Conservation (phyloP, 2,888 invertebrate genomes). For the Diaperis boleti region DNA sequence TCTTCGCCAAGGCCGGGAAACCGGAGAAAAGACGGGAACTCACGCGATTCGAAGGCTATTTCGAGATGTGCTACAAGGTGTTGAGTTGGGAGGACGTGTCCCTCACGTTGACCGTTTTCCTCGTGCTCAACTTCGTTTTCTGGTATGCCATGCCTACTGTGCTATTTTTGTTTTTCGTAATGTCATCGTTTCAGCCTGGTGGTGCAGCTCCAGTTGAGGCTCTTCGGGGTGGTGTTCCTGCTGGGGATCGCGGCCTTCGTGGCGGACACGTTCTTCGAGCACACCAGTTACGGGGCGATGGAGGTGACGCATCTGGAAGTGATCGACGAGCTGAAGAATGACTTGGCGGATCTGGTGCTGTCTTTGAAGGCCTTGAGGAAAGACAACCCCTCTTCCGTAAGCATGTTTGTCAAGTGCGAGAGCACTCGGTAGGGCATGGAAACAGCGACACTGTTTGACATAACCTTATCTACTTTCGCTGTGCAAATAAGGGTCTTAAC, state of each 20-base stretch:
- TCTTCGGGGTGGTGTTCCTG: constrained; percentile 65
- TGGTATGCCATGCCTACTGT: constrained; percentile 56
- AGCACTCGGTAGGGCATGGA: too few species aligned
- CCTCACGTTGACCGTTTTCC: constrained; percentile 59
- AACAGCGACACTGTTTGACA: too few species aligned
- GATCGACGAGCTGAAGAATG: constrained; percentile 49
- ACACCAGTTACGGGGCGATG: constrained; percentile 43
- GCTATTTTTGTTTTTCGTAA: constrained; percentile 38
- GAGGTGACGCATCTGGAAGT: constrained; percentile 49
- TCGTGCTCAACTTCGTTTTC: constrained; percentile 62
- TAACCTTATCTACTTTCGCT: too few species aligned
- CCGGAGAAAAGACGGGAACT: constrained; percentile 45
- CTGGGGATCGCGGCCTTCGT: constrained; percentile 56
- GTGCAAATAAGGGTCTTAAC: too few species aligned
- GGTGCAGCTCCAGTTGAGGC: constrained; percentile 56
- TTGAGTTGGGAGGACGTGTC: constrained; percentile 64
- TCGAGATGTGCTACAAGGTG: constrained; percentile 56
- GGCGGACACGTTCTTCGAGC: constrained; percentile 57
- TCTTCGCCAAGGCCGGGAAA: constrained; percentile 38
- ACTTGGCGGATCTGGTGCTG: constrained; percentile 46
- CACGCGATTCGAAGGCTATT: constrained; percentile 56
- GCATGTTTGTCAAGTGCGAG: too few species aligned
- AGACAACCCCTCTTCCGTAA: constrained; percentile 63
- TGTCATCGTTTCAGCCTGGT: constrained; percentile 60
- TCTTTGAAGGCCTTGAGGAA: constrained; percentile 58